Conservation (phyloP, 2,797 vertebrate genomes). For the Ceryle rudis region DNA sequence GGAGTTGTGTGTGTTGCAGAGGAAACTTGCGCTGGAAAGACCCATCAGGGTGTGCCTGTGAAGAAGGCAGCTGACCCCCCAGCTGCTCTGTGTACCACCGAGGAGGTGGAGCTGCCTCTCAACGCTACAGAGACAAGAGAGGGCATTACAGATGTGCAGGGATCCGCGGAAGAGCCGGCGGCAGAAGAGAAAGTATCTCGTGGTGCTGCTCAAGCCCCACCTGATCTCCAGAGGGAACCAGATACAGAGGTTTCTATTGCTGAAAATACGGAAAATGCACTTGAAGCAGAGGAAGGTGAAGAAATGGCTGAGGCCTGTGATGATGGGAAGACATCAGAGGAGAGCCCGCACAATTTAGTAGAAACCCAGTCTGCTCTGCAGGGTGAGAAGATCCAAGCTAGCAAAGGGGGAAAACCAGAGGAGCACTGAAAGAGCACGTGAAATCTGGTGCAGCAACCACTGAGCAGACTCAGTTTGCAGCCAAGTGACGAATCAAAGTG, state of each 20-base stretch:
- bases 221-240: neutral
- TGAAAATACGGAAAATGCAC: neutral
- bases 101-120: neutral
- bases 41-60: neutral
- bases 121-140: neutral
- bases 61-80: neutral
- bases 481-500: neutral
- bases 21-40: neutral
- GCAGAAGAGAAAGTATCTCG: neutral
- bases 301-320: neutral
- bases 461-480: neutral
- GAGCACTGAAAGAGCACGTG: neutral
- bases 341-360: neutral
- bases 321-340: neutral
- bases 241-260: neutral
- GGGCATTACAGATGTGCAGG: accelerated
- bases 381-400: neutral
- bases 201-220: neutral
- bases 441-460: accelerated
- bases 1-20: neutral
- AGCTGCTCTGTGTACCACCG: accelerated
- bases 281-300: neutral
- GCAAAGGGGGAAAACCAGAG: neutral
- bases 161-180: neutral
- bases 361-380: neutral